Evolutionary conservation across 2,888 invertebrate genomes (phyloP).

Genomic region (Ethmia dodecea): DNA sequence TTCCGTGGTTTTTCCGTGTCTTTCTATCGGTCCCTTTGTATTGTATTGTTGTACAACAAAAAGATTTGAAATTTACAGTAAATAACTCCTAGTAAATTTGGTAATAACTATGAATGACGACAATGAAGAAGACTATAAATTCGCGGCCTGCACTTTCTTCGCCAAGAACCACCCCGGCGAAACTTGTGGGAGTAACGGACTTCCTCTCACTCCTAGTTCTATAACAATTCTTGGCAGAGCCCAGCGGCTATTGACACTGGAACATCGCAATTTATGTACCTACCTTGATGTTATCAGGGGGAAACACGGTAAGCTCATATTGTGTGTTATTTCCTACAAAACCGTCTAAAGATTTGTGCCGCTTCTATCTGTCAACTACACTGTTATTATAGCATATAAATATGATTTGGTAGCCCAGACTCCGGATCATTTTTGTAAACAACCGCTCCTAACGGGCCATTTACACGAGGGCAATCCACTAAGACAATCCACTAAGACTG

Average conservation of each 20-base stretch:
- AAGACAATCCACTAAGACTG: too few relatives aligned
- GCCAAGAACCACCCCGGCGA: conserved; percentile 93
- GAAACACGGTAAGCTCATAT: conserved; percentile 90
- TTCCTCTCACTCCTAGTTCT: conserved; percentile 97
- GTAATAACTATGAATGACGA: conserved; percentile 36
- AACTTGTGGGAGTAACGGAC: conserved; percentile 95
- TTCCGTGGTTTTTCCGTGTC: too few relatives aligned
- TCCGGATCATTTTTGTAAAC: too few relatives aligned
- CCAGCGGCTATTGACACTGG: conserved; percentile 86
- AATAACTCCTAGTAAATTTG: neutral
- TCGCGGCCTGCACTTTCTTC: conserved; percentile 95
- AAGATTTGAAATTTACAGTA: neutral
- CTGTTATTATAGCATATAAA: too few relatives aligned
- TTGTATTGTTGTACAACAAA: neutral
- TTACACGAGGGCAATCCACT: too few relatives aligned
- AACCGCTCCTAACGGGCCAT: too few relatives aligned
- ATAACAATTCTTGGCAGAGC: conserved; percentile 95
- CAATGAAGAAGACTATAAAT: conserved; percentile 51
- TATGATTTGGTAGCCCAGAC: too few relatives aligned
- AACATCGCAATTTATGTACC: conserved; percentile 89
- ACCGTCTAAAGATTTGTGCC: too few relatives aligned
- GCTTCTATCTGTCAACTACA: too few relatives aligned
- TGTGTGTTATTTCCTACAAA: too few relatives aligned
- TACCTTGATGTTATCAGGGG: conserved; percentile 95
- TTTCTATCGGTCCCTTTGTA: too few relatives aligned